These are phyloP conservation scores for Catamblyrhynchus diadema DNA, from an alignment of 2,797 vertebrate species.

Conservation along the genomic window DNA sequence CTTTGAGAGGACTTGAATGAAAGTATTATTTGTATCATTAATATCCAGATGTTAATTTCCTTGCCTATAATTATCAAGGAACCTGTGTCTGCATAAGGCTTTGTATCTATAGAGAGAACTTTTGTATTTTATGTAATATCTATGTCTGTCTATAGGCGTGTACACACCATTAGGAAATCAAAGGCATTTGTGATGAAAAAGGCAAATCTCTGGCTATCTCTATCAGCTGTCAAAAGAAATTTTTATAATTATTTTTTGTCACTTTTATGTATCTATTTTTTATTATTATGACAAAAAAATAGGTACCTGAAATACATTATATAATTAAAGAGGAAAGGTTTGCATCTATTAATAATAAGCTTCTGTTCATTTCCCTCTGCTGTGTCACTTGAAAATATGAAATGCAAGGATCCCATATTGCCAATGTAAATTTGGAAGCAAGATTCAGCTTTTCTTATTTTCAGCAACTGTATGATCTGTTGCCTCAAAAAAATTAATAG, in stretches of 20 bases:
- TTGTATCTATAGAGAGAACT: not conserved
- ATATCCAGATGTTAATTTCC: not conserved
- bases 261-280: not conserved
- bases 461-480: not conserved
- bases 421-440: not conserved
- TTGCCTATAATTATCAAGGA: not conserved
- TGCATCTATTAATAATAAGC: not conserved
- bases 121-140: not conserved
- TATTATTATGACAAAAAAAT: not conserved
- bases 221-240: not conserved
- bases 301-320: not conserved
- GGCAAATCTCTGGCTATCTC: not conserved
- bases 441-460: not conserved
- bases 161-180: not conserved
- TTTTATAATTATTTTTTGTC: not conserved
- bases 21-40: not conserved
- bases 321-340: not conserved
- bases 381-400: not conserved
- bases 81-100: fast-evolving
- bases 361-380: not conserved
- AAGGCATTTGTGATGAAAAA: not conserved
- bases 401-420: not conserved
- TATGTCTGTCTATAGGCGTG: not conserved
- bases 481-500: not conserved
- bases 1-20: not conserved